Evolutionary conservation across 2,888 invertebrate species (phyloP), one percentile per base, ranked within the genome.

Genomic region (Apodemia duryi): DNA sequence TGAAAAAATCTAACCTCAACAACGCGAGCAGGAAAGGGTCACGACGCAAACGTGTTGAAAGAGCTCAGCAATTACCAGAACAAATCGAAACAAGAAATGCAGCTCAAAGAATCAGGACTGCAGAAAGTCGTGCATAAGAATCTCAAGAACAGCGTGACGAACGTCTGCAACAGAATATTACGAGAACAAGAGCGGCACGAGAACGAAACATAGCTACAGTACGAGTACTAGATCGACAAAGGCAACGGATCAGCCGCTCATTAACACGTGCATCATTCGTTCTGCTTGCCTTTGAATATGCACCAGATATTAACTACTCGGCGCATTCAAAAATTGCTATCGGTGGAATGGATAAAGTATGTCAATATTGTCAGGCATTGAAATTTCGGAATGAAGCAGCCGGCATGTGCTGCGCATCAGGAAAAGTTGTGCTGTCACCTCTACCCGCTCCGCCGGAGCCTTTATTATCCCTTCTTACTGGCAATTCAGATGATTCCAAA

Each of bases 1-100:
- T 63, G 71, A 75, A 73, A 73, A 75, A 73, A 72, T 73, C 73
- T 73, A 72, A 74, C 69, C 73, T 75, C 71, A 71, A 73, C 70
- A 73, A 73, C 68, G 71, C 68, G 68, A 61, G 72, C 51, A 73
- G 62, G 72, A 72, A 41, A 74, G 64, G n/a, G 69, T 29, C 71
- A 71, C 72, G 71, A 74, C 72, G 70, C 72, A 70, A 72, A 71
- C 73, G 73, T 73, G 68, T 69, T 70, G 63, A 70, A 70, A 70
- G 74, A 75, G 72, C 75, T 70, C 72, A 70, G 2, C 70, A 72
- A 35, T 72, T 61, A 38, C 6, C 69, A 70, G 70, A 75, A 74
- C 68, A 72, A 71, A 68, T 71, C 65, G 71, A 29, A 67, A 41
- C 71, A 73, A 73, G 70, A 72, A 75, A 72, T 71, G 46, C 71